Evolutionary conservation across 2,888 invertebrate genomes (phyloP), one percentile per base, ranked within the genome.

Genomic region (Actias luna): DNA sequence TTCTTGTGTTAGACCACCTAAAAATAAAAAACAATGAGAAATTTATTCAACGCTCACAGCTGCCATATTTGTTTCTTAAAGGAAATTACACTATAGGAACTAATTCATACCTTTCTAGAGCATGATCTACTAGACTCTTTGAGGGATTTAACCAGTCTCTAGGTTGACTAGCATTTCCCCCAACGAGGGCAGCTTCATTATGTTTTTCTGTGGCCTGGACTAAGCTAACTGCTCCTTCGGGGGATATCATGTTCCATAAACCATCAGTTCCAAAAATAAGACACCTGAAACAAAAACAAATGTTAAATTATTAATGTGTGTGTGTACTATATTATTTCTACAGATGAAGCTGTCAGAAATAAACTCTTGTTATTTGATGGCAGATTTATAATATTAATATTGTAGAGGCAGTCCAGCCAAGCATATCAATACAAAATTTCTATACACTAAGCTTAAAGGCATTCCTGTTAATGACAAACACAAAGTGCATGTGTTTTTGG

Each of bases 221-320:
- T 66, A 97, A 94, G 63, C 95, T 94, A 7, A 98, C 97, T 0
- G 98, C 97, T 69, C 95, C 95, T 72, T 96, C 95, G 0, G 98
- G 94, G 1, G 95, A 95, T 68, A 99, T 91, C 95, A 99, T 98
- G 88, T 99, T 99, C 97, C 98, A 99, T 39, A 99, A 91, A 0
- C 99, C 99, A 87, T 99, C 99, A 0, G 99, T 98, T 62, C 98
- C 99, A 77, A 99, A 96, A 70, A 99, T 96, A 52, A 99, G 93
- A 92, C 99, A 99, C 73, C 97, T 94, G 79, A 29, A 84, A 86
- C 16, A 50, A 29, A 22, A 55, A 60, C 46, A 52, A 22, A 36
- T 39, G 25, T n/a, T 42, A n/a, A n/a, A n/a, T n/a, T n/a, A n/a
- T 8, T 42, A 42, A 42, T n/a, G 1, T 4, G 5, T n/a, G n/a